Evolutionary conservation across 2,113 vertebrate species (phyloP).

Genomic region (Ciconia boyciana): DNA sequence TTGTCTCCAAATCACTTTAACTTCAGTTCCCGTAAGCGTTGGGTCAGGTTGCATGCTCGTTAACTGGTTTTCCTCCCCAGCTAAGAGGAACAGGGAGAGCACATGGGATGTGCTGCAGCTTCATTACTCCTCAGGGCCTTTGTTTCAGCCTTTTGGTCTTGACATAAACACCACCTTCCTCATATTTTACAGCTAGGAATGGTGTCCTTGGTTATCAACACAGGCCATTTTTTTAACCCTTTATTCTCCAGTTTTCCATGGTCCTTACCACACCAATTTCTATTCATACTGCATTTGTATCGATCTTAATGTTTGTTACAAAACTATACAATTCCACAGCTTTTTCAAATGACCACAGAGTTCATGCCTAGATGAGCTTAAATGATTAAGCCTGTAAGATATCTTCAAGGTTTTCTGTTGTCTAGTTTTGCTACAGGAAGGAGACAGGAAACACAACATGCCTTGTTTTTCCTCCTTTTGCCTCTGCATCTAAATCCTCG

Average conservation of each 20-base stretch:
- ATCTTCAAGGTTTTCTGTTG: not conserved
- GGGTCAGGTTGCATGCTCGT: not conserved
- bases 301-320: not conserved
- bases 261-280: not conserved
- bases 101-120: not conserved
- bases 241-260: not conserved
- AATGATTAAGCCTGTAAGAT: not conserved
- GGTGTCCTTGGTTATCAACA: not conserved
- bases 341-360: not conserved
- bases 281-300: not conserved
- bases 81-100: not conserved
- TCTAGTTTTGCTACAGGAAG: not conserved
- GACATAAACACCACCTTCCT: not conserved
- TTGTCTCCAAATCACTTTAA: not conserved
- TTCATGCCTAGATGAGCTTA: not conserved
- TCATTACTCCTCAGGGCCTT: not conserved
- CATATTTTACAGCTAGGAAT: not conserved
- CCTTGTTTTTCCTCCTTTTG: not conserved
- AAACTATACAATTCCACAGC: not conserved
- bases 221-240: not conserved
- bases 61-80: not conserved
- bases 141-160: not conserved
- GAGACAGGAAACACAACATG: not conserved
- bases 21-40: accelerated
- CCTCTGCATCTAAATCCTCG: not conserved